Evolutionary conservation across 2,113 vertebrate genomes (phyloP).

Genomic region (Formicarius rufipectus): DNA sequence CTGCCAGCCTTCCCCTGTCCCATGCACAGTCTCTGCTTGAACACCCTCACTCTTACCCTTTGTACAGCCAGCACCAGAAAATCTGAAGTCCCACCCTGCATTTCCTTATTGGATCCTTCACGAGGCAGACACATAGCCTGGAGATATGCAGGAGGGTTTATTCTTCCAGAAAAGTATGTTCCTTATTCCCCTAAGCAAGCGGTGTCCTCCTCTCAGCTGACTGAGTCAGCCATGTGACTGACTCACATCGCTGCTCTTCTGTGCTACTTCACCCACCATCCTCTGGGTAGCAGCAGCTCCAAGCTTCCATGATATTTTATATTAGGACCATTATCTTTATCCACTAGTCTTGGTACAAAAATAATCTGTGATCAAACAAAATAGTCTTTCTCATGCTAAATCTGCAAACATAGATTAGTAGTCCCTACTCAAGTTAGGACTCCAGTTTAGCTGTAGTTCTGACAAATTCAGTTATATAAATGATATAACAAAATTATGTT

Average conservation of each 20-base stretch:
- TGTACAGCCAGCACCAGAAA: not conserved
- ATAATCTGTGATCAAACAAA: not conserved
- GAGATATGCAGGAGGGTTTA: not conserved
- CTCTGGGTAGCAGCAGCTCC: not conserved
- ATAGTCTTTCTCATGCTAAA: not conserved
- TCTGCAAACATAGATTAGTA: not conserved
- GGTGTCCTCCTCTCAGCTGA: not conserved
- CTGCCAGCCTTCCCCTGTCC: not conserved
- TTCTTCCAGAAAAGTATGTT: not conserved
- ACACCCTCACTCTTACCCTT: not conserved
- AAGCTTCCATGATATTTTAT: not conserved
- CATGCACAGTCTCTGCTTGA: fast-evolving
- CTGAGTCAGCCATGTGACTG: not conserved
- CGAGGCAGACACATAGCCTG: not conserved
- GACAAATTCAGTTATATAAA: constrained; percentile 65
- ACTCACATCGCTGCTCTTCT: fast-evolving
- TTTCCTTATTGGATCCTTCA: not conserved
- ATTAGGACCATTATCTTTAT: not conserved
- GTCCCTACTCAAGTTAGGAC: not conserved
- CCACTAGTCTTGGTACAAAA: not conserved
- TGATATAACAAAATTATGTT: constrained; percentile 64
- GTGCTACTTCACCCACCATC: not conserved
- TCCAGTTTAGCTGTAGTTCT: constrained; percentile 64
- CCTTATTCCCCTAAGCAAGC: not conserved
- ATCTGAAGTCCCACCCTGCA: not conserved